Percentiles rank a stretch among this genome's conserved stretches.
Conservation (phyloP, 2,888 invertebrate genomes). For the Trachelus iudaicus region DNA sequence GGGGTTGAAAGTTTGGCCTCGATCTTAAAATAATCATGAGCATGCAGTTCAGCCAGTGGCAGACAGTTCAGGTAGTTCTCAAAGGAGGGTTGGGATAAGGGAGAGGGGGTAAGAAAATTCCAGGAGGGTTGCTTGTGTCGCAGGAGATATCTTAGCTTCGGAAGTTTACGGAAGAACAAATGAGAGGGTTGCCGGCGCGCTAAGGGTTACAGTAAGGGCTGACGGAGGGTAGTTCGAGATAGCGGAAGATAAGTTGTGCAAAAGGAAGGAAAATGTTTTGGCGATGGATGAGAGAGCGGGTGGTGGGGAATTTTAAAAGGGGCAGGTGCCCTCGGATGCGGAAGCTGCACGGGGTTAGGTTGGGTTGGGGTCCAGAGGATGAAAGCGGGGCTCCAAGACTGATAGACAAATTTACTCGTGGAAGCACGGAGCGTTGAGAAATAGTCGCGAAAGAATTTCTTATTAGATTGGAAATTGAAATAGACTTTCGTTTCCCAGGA, state of each 20-base stretch:
- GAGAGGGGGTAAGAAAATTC: conserved; percentile 3
- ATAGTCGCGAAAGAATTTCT: conserved; percentile 52
- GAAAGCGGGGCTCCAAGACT: conserved; percentile 23
- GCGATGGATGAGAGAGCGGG: conserved; percentile 10
- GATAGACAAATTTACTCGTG: conserved; percentile 39
- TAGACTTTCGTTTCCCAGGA: conserved; percentile 1
- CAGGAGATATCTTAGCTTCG: conserved; percentile 28
- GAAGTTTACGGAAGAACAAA: conserved; percentile 32
- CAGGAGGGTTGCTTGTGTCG: conserved; percentile 21
- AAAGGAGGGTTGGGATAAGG: neutral
- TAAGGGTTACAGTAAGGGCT: neutral
- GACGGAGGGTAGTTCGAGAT: conserved; percentile 32
- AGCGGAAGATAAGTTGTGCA: conserved; percentile 47
- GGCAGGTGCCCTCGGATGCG: conserved; percentile 27
- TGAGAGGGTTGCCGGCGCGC: conserved; percentile 20
- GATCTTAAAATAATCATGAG: no score
- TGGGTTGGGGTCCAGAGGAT: neutral
- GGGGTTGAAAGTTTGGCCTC: no score
- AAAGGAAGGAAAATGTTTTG: conserved; percentile 19
- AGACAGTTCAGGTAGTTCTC: neutral
- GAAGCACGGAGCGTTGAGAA: conserved; percentile 32
- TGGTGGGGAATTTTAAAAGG: neutral
- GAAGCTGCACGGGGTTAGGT: no score
- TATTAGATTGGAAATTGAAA: conserved; percentile 57
- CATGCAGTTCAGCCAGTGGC: neutral